A percentile compares a stretch with the other conserved stretches of the same genome.
These are phyloP conservation scores for Drosophila melanica DNA, from an alignment of 1,140 invertebrate species.

Conservation along the genomic window DNA sequence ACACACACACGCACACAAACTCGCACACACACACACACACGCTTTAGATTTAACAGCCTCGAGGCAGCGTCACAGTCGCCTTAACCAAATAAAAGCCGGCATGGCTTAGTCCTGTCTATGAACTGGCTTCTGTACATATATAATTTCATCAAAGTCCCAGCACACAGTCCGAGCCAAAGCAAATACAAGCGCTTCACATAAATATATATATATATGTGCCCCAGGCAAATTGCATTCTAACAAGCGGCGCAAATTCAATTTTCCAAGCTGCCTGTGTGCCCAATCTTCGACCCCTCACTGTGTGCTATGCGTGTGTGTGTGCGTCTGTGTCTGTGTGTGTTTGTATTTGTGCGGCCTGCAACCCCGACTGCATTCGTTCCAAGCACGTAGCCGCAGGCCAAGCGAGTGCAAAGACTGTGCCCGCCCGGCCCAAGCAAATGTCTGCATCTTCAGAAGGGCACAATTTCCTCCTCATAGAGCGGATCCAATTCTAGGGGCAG, in stretches of 20 bases:
- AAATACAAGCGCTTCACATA: slow-evolving; percentile 54
- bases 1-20: not conserved
- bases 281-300: not conserved
- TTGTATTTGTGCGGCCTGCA: slow-evolving; percentile 19
- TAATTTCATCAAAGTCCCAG: slow-evolving; percentile 61
- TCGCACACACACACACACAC: not conserved
- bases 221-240: slow-evolving; percentile 80
- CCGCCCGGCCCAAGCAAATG: not conserved
- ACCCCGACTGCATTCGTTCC: slow-evolving; percentile 72
- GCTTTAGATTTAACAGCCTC: slow-evolving; percentile 11
- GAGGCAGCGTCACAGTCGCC: slow-evolving; percentile 33
- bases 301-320: slow-evolving; percentile 1
- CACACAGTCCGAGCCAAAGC: slow-evolving; percentile 42
- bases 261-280: slow-evolving; percentile 56
- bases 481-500: slow-evolving; percentile 56
- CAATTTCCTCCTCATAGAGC: slow-evolving; percentile 70
- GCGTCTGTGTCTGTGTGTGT: slow-evolving; percentile 1
- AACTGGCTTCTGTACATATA: slow-evolving; percentile 50
- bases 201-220: slow-evolving; percentile 50
- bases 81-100: slow-evolving; percentile 45
- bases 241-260: slow-evolving; percentile 79
- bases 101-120: slow-evolving; percentile 21
- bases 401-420: not conserved
- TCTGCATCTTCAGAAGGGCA: slow-evolving; percentile 48
- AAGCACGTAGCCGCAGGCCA: slow-evolving; percentile 61